Percentiles rank a stretch among this genome's conserved stretches.
Evolutionary conservation across 1,140 invertebrate species (phyloP).

Genomic region (Manduca sexta): DNA sequence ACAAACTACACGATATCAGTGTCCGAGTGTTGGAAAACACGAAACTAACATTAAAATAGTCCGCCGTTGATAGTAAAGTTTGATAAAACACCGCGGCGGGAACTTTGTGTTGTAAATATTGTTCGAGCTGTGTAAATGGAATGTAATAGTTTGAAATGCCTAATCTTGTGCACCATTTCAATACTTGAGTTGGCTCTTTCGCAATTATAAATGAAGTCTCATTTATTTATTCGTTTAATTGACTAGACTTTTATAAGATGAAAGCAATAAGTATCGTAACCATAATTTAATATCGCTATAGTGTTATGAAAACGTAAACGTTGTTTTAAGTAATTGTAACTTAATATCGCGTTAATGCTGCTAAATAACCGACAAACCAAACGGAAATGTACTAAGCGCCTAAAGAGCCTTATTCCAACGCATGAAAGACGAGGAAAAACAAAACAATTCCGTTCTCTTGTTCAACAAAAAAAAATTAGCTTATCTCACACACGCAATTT

Average conservation of each 20-base stretch:
- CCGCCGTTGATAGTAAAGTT: slow-evolving; percentile 19
- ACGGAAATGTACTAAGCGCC: not conserved
- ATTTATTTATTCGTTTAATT: too few relatives aligned
- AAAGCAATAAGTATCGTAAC: too few relatives aligned
- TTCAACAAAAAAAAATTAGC: slow-evolving; percentile 54
- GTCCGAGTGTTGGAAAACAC: slow-evolving; percentile 21
- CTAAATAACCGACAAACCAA: not conserved
- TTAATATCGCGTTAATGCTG: not conserved
- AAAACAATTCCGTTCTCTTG: slow-evolving; percentile 26
- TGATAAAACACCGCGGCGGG: slow-evolving; percentile 16
- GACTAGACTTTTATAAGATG: too few relatives aligned
- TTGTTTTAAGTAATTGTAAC: too few relatives aligned
- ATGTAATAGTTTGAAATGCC: too few relatives aligned
- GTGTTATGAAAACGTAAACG: too few relatives aligned
- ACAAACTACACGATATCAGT: slow-evolving; percentile 19
- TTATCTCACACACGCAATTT: slow-evolving; percentile 73
- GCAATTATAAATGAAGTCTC: too few relatives aligned
- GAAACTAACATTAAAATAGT: slow-evolving; percentile 34
- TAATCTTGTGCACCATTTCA: too few relatives aligned
- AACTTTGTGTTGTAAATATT: not conserved
- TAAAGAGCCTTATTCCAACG: not conserved
- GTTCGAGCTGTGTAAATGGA: not conserved
- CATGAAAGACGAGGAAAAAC: slow-evolving; percentile 32
- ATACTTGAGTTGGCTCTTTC: too few relatives aligned
- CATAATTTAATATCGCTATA: too few relatives aligned